phyloP scores from a whole-genome alignment of 2,888 invertebrate genomes.

The Carpatolechia fugitivella region DNA sequence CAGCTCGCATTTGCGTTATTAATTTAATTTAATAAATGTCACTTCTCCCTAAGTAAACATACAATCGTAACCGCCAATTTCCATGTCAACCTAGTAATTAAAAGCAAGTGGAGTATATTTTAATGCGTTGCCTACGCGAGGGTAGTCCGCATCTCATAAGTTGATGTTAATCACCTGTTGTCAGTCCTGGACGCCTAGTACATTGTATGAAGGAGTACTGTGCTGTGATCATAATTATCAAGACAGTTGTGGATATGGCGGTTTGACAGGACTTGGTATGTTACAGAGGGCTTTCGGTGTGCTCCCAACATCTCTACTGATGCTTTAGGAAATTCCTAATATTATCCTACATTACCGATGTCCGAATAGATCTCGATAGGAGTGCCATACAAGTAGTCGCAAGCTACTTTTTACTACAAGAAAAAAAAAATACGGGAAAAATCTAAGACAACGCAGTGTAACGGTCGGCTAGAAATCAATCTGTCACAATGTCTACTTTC shows the following conservation, averaged over 20 bases:
- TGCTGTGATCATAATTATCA: slow-evolving; percentile 4
- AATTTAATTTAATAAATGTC: slow-evolving; percentile 2
- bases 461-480: no score
- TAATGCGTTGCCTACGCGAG: background rate
- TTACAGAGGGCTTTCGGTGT: background rate
- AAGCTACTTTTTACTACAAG: no score
- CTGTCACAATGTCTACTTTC: no score
- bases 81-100: slow-evolving; percentile 3
- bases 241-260: slow-evolving; percentile 5
- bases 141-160: background rate
- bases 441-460: no score
- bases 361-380: no score
- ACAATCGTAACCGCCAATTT: slow-evolving; percentile 1
- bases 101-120: background rate
- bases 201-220: background rate
- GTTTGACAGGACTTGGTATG: background rate
- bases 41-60: slow-evolving; percentile 1
- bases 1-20: background rate
- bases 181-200: background rate
- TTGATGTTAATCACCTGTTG: slow-evolving; percentile 4
- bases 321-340: background rate
- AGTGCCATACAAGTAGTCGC: no score
- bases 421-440: no score
- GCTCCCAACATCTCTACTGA: background rate
- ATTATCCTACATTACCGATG: no score